Evolutionary conservation across 2,797 vertebrate genomes (phyloP).

Genomic region (Danio jaintianensis): DNA sequence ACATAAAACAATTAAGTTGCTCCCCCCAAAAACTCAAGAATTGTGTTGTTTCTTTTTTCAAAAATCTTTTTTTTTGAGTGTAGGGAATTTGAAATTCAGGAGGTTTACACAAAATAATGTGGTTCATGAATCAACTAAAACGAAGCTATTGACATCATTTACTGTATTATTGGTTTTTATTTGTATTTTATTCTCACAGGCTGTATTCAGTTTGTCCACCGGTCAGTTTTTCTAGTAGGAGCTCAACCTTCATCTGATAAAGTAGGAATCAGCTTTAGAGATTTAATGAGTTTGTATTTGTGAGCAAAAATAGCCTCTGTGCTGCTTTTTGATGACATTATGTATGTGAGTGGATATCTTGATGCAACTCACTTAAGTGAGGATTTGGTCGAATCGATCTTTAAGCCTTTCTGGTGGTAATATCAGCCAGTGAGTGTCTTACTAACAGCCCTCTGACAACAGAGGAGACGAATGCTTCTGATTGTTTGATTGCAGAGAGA

Average conservation of each 20-base stretch:
- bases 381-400: slow-evolving; percentile 43
- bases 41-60: too few relatives aligned
- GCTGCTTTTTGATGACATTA: slow-evolving; percentile 36
- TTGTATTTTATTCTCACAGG: neutral
- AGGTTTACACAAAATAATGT: too few relatives aligned
- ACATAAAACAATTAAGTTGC: too few relatives aligned
- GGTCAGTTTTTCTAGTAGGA: neutral
- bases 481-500: slow-evolving; percentile 1
- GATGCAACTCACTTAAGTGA: slow-evolving; percentile 45
- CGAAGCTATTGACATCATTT: slow-evolving; percentile 1
- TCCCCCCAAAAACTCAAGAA: too few relatives aligned
- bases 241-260: slow-evolving; percentile 36
- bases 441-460: slow-evolving; percentile 14
- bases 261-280: slow-evolving; percentile 35
- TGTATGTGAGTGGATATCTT: slow-evolving; percentile 34
- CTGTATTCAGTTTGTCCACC: slow-evolving; percentile 19
- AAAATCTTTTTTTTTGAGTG: too few relatives aligned
- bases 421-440: slow-evolving; percentile 21
- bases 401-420: slow-evolving; percentile 35
- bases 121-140: neutral
- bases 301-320: slow-evolving; percentile 15
- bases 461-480: neutral
- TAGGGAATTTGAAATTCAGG: too few relatives aligned
- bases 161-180: neutral
- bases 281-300: slow-evolving; percentile 21